Evolutionary conservation across 2,888 invertebrate genomes (phyloP).

Genomic region (Phasia obesa): DNA sequence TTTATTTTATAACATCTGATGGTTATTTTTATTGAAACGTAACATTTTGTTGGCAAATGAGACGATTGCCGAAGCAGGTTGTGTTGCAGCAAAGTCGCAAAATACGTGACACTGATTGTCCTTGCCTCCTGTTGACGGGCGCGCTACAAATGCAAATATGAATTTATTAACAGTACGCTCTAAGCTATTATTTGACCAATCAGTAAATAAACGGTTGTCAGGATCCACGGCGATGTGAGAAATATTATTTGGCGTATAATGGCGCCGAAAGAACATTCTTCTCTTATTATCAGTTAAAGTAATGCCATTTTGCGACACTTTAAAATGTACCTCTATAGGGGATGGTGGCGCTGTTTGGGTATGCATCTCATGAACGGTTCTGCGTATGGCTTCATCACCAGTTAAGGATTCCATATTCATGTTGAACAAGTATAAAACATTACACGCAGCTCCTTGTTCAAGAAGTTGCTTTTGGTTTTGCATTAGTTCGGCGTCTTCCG

Average conservation of each 20-base stretch:
- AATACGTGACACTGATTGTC: constrained; percentile 99
- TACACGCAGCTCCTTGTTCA: constrained; percentile 91
- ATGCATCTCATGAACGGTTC: constrained; percentile 88
- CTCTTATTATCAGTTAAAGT: constrained; percentile 97
- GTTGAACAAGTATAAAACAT: constrained; percentile 94
- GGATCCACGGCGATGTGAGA: constrained; percentile 97
- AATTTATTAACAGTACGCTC: constrained; percentile 82
- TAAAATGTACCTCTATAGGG: constrained; percentile 94
- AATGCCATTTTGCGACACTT: constrained; percentile 97
- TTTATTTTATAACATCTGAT: constrained; percentile 71
- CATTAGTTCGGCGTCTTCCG: constrained; percentile 71
- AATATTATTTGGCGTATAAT: constrained; percentile 94
- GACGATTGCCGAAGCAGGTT: constrained; percentile 96
- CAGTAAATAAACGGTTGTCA: constrained; percentile 90
- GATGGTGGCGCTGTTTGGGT: constrained; percentile 85
- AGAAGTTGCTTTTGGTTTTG: constrained; percentile 82
- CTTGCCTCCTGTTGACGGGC: constrained; percentile 89
- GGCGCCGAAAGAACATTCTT: constrained; percentile 92
- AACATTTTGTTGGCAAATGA: constrained; percentile 80
- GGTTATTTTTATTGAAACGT: constrained; percentile 74
- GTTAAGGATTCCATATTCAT: constrained; percentile 97
- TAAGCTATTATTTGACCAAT: constrained; percentile 72
- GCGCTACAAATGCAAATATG: constrained; percentile 97
- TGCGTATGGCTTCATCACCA: constrained; percentile 90
- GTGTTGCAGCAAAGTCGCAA: constrained; percentile 95